These are phyloP conservation scores for Toxostoma redivivum DNA, from an alignment of 2,113 vertebrate species.

Conservation along the genomic window DNA sequence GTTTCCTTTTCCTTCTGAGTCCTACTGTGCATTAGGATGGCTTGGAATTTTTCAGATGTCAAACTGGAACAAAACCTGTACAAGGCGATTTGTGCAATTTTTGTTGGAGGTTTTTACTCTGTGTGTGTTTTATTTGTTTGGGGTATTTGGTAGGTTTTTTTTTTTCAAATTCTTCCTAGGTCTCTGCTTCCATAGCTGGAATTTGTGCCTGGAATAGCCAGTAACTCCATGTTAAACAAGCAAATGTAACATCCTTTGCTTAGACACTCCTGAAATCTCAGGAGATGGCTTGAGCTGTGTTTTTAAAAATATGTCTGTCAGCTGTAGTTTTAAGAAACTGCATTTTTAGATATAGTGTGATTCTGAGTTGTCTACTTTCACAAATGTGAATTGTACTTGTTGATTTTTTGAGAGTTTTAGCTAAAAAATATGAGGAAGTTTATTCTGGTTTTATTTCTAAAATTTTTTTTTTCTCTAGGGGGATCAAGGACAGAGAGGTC, in stretches of 20 bases:
- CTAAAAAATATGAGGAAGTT: not conserved
- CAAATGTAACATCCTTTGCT: not conserved
- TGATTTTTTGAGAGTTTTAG: not conserved
- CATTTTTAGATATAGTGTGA: not conserved
- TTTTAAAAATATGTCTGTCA: not conserved
- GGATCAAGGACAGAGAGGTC: slow-evolving; percentile 87
- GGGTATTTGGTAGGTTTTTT: not conserved
- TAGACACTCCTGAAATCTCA: not conserved
- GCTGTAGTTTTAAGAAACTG: not conserved
- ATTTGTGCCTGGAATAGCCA: not conserved
- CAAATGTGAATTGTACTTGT: not conserved
- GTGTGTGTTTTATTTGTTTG: not conserved
- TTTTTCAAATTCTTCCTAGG: not conserved
- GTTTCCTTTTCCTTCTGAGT: not conserved
- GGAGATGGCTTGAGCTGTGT: not conserved
- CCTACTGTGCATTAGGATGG: not conserved
- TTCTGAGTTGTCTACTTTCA: not conserved
- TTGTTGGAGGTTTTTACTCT: not conserved
- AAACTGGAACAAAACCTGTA: not conserved
- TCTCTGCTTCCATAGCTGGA: not conserved
- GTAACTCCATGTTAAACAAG: not conserved
- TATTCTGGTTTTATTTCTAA: not conserved
- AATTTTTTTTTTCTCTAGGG: slow-evolving; percentile 72
- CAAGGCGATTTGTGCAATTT: not conserved
- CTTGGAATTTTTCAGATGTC: not conserved